Conservation (phyloP, 2,113 vertebrate species). For the Solenodon paradoxus region DNA sequence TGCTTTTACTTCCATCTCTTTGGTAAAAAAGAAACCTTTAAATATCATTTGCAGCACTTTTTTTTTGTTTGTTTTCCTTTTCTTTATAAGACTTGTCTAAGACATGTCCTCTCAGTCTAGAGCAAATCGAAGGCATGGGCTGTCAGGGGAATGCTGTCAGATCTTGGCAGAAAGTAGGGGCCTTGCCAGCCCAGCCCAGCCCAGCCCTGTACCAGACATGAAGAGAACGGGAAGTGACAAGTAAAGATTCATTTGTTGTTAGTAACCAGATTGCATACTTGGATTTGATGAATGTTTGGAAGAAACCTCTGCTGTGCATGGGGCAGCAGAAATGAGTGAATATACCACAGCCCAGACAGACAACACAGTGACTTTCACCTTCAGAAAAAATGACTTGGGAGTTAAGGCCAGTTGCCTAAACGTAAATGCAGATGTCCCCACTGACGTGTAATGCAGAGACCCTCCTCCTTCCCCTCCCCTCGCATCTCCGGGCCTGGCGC, state of each 20-base stretch:
- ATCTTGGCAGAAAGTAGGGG: slow-evolving; percentile 18
- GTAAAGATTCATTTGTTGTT: slow-evolving; percentile 69
- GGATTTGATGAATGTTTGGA: slow-evolving; percentile 53
- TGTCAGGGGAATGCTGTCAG: not conserved
- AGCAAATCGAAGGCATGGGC: not conserved
- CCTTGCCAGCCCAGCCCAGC: slow-evolving; percentile 3
- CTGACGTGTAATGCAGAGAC: not conserved
- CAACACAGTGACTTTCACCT: slow-evolving; percentile 41
- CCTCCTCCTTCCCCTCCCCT: not conserved
- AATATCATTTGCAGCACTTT: not conserved
- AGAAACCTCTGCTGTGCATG: slow-evolving; percentile 25
- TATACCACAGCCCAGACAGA: slow-evolving; percentile 62
- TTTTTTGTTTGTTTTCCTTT: not conserved
- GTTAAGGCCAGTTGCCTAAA: slow-evolving; percentile 5
- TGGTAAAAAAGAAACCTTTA: not conserved
- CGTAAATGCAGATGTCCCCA: slow-evolving; percentile 54
- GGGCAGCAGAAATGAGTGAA: slow-evolving; percentile 33
- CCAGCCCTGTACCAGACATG: slow-evolving; percentile 52
- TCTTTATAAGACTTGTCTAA: slow-evolving; percentile 36
- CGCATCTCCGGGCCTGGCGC: not conserved
- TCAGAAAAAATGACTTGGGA: not conserved
- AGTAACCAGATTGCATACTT: slow-evolving; percentile 70
- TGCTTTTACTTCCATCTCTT: not conserved
- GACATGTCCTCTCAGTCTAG: slow-evolving; percentile 55
- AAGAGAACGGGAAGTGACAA: slow-evolving; percentile 45